Evolutionary conservation across 2,888 invertebrate species (phyloP).

Genomic region (Mayetiola destructor): DNA sequence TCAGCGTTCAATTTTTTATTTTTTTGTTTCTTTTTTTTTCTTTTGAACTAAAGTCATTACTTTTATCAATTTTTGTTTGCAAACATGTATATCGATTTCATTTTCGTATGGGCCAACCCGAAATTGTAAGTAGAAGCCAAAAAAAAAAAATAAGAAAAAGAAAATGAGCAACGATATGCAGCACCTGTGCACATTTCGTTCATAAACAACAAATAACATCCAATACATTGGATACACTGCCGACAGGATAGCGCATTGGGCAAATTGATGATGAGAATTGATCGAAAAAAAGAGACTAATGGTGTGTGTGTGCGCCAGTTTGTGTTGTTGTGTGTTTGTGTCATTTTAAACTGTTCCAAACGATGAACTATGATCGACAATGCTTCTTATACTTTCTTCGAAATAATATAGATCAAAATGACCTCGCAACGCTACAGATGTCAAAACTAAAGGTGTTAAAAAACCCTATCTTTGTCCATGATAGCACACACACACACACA

Average conservation of each 20-base stretch:
- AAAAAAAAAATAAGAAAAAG: background rate
- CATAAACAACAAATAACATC: background rate
- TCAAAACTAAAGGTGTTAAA: slow-evolving; percentile 3
- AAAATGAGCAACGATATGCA: slow-evolving; percentile 1
- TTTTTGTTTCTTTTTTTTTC: slow-evolving; percentile 2
- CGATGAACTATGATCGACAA: background rate
- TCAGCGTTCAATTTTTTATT: background rate
- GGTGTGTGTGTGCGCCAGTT: background rate
- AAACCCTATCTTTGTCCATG: background rate
- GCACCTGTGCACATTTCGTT: slow-evolving; percentile 6
- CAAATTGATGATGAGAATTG: background rate
- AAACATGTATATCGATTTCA: too few species aligned
- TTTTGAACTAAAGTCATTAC: too few species aligned
- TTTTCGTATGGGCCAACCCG: too few species aligned
- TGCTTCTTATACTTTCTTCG: slow-evolving; percentile 3
- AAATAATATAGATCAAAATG: background rate
- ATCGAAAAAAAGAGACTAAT: slow-evolving; percentile 3
- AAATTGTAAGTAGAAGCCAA: background rate
- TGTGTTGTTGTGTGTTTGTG: too few species aligned
- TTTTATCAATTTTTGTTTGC: too few species aligned
- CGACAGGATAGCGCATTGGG: background rate
- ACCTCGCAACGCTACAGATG: slow-evolving; percentile 5
- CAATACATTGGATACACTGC: too few species aligned
- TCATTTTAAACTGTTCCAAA: background rate
- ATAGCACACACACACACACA: too few species aligned